Evolutionary conservation across 2,113 vertebrate species (phyloP).

Genomic region (Pungitius pungitius): DNA sequence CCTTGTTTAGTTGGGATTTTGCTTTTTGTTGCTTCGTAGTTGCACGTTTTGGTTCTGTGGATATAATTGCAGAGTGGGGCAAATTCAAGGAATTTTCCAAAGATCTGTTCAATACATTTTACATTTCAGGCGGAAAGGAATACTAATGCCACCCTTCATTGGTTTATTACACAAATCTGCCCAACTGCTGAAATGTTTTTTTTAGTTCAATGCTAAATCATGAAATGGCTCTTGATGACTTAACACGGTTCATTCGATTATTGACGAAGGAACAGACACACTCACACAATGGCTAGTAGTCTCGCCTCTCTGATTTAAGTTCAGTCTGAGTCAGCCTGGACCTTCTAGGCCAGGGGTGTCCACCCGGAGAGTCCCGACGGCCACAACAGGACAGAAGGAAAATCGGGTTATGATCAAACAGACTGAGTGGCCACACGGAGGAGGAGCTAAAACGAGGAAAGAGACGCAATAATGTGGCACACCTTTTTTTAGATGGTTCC

Average conservation of each 20-base stretch:
- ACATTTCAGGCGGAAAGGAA: not conserved
- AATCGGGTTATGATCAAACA: not conserved
- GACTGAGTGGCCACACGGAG: not conserved
- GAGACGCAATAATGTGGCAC: not conserved
- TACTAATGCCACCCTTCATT: conserved; percentile 1
- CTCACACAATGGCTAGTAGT: not conserved
- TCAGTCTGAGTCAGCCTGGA: not conserved
- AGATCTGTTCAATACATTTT: not conserved
- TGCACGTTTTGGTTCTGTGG: conserved; percentile 36
- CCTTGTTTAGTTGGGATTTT: conserved; percentile 18
- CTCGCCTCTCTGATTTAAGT: not conserved
- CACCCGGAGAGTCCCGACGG: not conserved
- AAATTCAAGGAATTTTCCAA: conserved; percentile 36
- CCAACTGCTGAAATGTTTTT: not conserved
- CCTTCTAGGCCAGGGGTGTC: not conserved
- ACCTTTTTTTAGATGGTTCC: not conserved
- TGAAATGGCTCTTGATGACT: not conserved
- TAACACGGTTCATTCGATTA: conserved; percentile 8
- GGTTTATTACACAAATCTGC: not conserved
- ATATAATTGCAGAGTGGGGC: conserved; percentile 44
- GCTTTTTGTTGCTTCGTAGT: conserved; percentile 35
- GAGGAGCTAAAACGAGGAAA: not conserved
- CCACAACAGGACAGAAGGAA: not conserved
- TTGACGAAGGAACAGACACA: not conserved
- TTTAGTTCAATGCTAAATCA: not conserved